A percentile compares a stretch with the other conserved stretches of the same genome.
Conservation (phyloP, 1,140 invertebrate genomes). For the Oreohelix idahoensis region DNA sequence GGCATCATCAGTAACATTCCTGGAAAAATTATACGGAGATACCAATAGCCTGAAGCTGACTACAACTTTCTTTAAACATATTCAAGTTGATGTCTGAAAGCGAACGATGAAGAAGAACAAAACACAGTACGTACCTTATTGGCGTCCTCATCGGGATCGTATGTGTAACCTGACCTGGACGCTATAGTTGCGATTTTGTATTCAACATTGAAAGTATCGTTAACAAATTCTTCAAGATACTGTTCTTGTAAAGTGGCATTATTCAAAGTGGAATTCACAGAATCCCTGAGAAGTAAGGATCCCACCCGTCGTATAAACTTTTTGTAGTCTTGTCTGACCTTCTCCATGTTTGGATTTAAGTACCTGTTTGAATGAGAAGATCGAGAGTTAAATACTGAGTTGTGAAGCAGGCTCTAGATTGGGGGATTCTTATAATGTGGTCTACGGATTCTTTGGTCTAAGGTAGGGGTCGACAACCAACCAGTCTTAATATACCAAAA, state of each 20-base stretch:
- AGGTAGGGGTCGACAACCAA: no score
- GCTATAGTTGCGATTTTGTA: background rate
- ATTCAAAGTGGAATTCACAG: background rate
- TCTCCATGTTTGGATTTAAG: slow-evolving; percentile 4
- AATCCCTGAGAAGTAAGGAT: slow-evolving; percentile 12
- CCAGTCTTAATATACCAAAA: no score
- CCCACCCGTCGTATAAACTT: slow-evolving; percentile 21
- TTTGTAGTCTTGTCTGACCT: slow-evolving; percentile 7
- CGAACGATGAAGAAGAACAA: no score
- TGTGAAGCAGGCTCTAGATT: no score
- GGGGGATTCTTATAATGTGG: no score
- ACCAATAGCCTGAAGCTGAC: no score
- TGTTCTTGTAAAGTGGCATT: background rate
- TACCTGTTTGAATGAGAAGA: slow-evolving; percentile 6
- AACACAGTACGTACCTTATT: slow-evolving; percentile 31
- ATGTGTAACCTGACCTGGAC: background rate
- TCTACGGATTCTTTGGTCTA: no score
- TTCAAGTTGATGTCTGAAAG: no score
- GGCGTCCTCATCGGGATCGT: background rate
- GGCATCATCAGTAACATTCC: no score
- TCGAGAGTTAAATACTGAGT: no score
- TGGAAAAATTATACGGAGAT: no score
- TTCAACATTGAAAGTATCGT: slow-evolving; percentile 20
- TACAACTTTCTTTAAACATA: no score
- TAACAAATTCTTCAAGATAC: slow-evolving; percentile 15